Conservation (phyloP, 1,140 invertebrate genomes). For the Solenopsis fugax region DNA sequence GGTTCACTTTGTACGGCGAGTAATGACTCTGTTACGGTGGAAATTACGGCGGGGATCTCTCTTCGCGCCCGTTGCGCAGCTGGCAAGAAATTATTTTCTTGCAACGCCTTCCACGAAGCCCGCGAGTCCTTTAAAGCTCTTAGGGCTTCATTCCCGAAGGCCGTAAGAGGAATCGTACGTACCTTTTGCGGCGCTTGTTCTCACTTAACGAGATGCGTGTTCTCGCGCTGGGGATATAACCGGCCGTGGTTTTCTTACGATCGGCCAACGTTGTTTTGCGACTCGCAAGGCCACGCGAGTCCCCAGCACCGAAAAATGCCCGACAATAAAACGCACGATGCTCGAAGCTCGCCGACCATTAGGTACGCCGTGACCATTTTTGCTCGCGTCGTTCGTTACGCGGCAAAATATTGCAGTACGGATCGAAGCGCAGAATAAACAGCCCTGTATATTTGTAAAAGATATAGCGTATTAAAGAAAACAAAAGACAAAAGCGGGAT, state of each 20-base stretch:
- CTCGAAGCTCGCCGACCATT: conserved; percentile 49
- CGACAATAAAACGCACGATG: conserved; percentile 59
- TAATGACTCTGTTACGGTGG: conserved; percentile 70
- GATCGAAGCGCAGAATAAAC: conserved; percentile 23
- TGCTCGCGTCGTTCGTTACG: conserved; percentile 61
- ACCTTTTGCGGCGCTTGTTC: conserved; percentile 76
- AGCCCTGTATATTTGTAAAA: not conserved
- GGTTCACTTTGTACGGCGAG: conserved; percentile 37
- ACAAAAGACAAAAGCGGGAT: not conserved
- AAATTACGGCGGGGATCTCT: conserved; percentile 60
- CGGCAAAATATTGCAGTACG: conserved; percentile 37
- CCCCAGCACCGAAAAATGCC: conserved; percentile 62
- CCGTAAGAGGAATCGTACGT: conserved; percentile 70
- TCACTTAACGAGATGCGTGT: conserved; percentile 80
- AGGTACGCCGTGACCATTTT: conserved; percentile 52
- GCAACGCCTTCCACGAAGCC: conserved; percentile 64
- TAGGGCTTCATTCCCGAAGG: conserved; percentile 74
- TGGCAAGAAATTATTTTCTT: conserved; percentile 72
- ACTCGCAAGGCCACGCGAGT: conserved; percentile 42
- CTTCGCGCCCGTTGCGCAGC: conserved; percentile 38
- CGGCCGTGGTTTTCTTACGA: conserved; percentile 69
- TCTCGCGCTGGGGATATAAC: conserved; percentile 74
- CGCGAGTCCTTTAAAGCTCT: conserved; percentile 68
- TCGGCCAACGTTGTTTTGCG: conserved; percentile 60
- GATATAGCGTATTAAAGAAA: not conserved